Evolutionary conservation across 1,140 invertebrate species (phyloP).

Genomic region (Ostrea edulis): DNA sequence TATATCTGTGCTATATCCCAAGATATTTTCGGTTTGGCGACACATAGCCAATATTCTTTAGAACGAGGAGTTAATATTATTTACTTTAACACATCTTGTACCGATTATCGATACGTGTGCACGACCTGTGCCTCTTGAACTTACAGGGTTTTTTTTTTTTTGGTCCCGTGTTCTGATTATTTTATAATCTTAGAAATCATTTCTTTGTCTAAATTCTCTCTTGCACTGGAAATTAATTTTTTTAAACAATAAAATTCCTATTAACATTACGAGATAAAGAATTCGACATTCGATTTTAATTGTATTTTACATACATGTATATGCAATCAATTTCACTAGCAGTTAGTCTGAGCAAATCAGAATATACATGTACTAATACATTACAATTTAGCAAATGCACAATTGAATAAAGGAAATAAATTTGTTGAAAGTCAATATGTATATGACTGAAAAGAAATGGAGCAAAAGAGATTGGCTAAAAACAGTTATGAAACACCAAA

Average conservation of each 20-base stretch:
- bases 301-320: no score
- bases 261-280: no score
- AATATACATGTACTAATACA: no score
- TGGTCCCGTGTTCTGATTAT: background rate
- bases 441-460: no score
- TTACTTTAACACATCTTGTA: constrained; percentile 30
- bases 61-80: constrained; percentile 15
- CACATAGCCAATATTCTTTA: constrained; percentile 3
- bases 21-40: constrained; percentile 34
- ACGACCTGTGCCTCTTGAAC: constrained; percentile 26
- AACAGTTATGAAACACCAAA: no score
- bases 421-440: no score
- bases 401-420: background rate
- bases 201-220: background rate
- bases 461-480: no score
- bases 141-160: no score
- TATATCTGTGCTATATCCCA: constrained; percentile 3
- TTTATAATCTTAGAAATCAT: background rate
- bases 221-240: background rate
- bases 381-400: background rate
- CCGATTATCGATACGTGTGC: background rate
- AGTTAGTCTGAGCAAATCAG: no score
- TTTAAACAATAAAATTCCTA: background rate
- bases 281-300: no score
- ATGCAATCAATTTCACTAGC: no score